Evolutionary conservation across 2,797 vertebrate species (phyloP), one percentile per base, ranked within the genome.

Genomic region (Rhynchonycteris naso): DNA sequence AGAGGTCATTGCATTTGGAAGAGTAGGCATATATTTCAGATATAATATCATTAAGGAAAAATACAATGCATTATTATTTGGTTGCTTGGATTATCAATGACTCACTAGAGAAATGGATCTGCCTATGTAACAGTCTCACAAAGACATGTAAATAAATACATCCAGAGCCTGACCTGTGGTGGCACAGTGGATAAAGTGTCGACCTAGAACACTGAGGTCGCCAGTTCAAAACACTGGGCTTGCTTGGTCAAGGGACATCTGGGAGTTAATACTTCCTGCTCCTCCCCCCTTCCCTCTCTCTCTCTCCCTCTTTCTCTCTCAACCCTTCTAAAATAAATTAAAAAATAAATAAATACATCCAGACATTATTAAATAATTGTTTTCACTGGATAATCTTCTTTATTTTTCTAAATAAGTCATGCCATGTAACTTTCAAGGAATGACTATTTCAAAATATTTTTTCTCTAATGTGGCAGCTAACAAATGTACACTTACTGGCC

Each of bases 371-470:
- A 81, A 87, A 94, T 65, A 71, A 33, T 19, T 38, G 74, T 30
- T 7, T 16, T 69, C 47, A 72, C 14, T 82, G 71, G 15, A 85
- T 84, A 90, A 88, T 66, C 5, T 2, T 18, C 47, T 58, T 75
- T 71, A 43, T 74, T 95, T 95, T 96, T 83, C 71, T 38, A 75
- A 92, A 91, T 87, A 72, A 85, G 19, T 6, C 33, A 90, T 86
- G 69, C 5, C 26, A 86, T 91, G 22, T 52, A 91, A 86, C 18
- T 82, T 96, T n/a, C 66, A 88, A 61, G 28, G 13, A 74, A 85
- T 91, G n/a, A 75, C 68, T 66, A 56, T 61, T 83, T 68, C 59
- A 79, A 95, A 90, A 76, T 58, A 81, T 18, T 63, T 28, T 54
- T 90, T 38, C 54, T 74, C 5, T 74, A 93, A 38, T 14, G 71